Percentiles rank a stretch among this genome's conserved stretches.
Conservation (phyloP, 1,140 invertebrate genomes). For the Drosophila chauvacae region DNA sequence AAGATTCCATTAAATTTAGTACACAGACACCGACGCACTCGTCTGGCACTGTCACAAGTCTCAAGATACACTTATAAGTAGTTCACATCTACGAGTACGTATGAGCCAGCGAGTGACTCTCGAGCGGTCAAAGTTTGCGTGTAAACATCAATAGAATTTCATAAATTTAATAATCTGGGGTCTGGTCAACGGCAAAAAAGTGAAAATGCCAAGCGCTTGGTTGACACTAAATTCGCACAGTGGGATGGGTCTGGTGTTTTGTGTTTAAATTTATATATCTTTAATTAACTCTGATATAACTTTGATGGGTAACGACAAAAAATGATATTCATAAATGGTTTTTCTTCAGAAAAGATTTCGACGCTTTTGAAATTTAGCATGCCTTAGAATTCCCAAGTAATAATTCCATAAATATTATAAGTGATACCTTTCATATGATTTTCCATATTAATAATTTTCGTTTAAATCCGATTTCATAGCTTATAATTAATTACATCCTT, state of each 20-base stretch:
- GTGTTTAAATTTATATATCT: no score
- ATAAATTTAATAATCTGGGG: conserved; percentile 80
- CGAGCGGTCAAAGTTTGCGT: conserved; percentile 79
- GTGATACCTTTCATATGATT: not conserved
- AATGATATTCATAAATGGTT: no score
- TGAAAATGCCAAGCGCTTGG: conserved; percentile 61
- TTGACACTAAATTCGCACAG: conserved; percentile 58
- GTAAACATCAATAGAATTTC: conserved; percentile 82
- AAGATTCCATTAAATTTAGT: conserved; percentile 74
- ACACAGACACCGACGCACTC: conserved; percentile 56
- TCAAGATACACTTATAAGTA: conserved; percentile 15
- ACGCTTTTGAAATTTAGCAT: not conserved
- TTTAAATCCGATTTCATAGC: not conserved
- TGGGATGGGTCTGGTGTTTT: conserved; percentile 3
- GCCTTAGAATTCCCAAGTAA: not conserved
- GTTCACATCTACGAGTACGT: conserved; percentile 18
- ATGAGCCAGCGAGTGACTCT: conserved; percentile 34
- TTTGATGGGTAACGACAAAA: no score
- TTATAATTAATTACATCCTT: not conserved
- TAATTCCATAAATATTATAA: no score
- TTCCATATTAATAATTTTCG: not conserved
- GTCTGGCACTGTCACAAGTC: conserved; percentile 56
- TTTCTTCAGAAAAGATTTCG: not conserved
- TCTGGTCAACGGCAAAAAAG: conserved; percentile 66
- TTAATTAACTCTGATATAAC: not conserved